Evolutionary conservation across 2,888 invertebrate species (phyloP), one percentile per base, ranked within the genome.

Genomic region (Lamellibrachia satsuma): DNA sequence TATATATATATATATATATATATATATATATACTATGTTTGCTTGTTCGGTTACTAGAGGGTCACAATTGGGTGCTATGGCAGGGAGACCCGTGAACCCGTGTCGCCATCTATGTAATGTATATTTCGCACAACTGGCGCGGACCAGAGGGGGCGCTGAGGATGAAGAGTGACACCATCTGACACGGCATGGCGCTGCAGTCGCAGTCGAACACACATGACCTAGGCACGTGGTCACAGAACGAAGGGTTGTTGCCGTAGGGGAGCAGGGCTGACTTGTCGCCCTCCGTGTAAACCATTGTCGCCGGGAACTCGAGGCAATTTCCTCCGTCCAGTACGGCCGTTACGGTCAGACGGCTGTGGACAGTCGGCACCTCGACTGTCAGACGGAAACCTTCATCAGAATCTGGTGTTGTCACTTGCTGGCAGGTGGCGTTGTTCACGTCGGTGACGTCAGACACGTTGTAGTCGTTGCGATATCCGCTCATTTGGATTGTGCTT

Each of bases 371-470:
- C 91, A 91, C 22, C 91, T 91, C 91, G 91, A 91, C 27, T 27
- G 52, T 91, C 27, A 91, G 39, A 39, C 11, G 91, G 91, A 91
- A 91, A 91, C 27, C 27, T n/a, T n/a, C 27, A 27, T 91, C 39
- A 27, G 91, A 91, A 27, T 91, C 52, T 91, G 91, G 91, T 91
- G 91, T 91, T 6, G 91, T 91, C 91, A 91, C 91, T 91, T 11
- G 91, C 27, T 91, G 91, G 22, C 91, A 91, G 91, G 91, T 91
- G 91, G 91, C 91, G 91, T 91, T 91, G 91, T 91, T 91, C 91
- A 91, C 22, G 91, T 91, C 52, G 39, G 27, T 91, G 91, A 91
- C 91, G 27, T 91, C 91, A 91, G 91, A 91, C 22, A 22, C 91
- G 39, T 91, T 91, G 91, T 91, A 91, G 91, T 91, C 91, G 22